phyloP scores from a whole-genome alignment of 2,113 vertebrate genomes.

The Strix uralensis region DNA sequence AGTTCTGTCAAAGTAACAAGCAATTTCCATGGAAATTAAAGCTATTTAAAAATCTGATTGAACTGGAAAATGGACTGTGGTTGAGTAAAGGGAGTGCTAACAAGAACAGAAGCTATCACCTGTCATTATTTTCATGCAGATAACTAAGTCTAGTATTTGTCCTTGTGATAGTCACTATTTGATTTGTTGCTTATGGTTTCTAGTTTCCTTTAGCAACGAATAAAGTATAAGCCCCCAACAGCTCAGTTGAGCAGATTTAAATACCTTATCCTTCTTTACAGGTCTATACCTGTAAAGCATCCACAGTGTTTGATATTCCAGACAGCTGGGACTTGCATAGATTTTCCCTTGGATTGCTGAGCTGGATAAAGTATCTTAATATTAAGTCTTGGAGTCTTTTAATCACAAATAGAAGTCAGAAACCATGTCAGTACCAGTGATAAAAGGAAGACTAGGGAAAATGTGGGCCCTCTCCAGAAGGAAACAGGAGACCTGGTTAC shows the following conservation, averaged over 20 bases:
- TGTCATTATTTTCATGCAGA: not conserved
- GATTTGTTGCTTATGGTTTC: not conserved
- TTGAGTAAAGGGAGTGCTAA: not conserved
- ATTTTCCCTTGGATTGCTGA: not conserved
- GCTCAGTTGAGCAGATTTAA: not conserved
- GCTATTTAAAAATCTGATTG: not conserved
- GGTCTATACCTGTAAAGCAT: not conserved
- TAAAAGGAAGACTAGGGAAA: too few relatives aligned
- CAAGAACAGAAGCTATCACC: not conserved
- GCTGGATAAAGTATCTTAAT: not conserved
- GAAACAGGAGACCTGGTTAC: too few relatives aligned
- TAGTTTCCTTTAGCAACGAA: not conserved
- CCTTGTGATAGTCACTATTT: not conserved
- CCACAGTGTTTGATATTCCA: not conserved
- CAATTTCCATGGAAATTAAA: not conserved
- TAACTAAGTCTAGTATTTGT: not conserved
- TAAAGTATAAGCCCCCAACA: not conserved
- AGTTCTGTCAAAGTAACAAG: not conserved
- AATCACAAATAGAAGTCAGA: not conserved
- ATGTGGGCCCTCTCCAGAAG: too few relatives aligned
- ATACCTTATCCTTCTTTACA: not conserved
- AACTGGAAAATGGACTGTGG: not conserved
- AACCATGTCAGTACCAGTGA: not conserved
- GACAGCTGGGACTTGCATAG: not conserved
- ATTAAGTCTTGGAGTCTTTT: not conserved